phyloP scores from a whole-genome alignment of 2,888 invertebrate genomes.

The Leuctra nigra region DNA sequence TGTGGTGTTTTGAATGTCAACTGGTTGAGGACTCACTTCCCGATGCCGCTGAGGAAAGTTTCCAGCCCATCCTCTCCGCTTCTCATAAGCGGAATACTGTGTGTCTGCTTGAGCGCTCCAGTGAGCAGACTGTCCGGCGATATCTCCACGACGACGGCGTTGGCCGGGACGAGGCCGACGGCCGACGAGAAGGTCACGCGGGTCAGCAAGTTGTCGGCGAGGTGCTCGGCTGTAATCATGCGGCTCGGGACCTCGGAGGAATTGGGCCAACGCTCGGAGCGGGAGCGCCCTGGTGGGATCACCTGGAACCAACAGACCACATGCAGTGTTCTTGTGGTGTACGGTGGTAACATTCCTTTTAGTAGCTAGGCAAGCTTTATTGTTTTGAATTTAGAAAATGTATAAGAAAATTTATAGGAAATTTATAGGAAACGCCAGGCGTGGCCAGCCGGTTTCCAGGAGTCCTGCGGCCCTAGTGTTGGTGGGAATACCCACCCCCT shows the following conservation, averaged over 20 bases:
- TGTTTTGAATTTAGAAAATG: too few species aligned
- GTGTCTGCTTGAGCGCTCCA: conserved; percentile 67
- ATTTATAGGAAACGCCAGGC: too few species aligned
- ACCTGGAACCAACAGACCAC: neutral
- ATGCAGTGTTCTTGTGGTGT: too few species aligned
- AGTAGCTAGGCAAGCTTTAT: too few species aligned
- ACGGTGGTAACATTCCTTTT: too few species aligned
- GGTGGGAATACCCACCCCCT: too few species aligned
- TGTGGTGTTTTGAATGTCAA: too few species aligned
- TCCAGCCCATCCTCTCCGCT: conserved; percentile 42
- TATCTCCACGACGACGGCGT: conserved; percentile 84
- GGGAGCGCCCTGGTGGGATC: conserved; percentile 69
- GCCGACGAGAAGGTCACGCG: conserved; percentile 92
- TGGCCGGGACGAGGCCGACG: conserved; percentile 71
- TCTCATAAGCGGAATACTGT: conserved; percentile 24
- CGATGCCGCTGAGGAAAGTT: conserved; percentile 44
- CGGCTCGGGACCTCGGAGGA: conserved; percentile 82
- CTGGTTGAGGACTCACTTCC: conserved; percentile 46
- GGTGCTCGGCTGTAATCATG: conserved; percentile 84
- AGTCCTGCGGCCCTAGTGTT: too few species aligned
- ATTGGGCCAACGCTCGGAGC: conserved; percentile 82
- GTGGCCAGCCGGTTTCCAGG: too few species aligned
- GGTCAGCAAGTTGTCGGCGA: conserved; percentile 90
- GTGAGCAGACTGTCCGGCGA: conserved; percentile 93
- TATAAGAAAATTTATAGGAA: too few species aligned